Percentiles rank a stretch among this genome's conserved stretches.
Evolutionary conservation across 2,888 invertebrate species (phyloP).

Genomic region (Corythucha ciliata): DNA sequence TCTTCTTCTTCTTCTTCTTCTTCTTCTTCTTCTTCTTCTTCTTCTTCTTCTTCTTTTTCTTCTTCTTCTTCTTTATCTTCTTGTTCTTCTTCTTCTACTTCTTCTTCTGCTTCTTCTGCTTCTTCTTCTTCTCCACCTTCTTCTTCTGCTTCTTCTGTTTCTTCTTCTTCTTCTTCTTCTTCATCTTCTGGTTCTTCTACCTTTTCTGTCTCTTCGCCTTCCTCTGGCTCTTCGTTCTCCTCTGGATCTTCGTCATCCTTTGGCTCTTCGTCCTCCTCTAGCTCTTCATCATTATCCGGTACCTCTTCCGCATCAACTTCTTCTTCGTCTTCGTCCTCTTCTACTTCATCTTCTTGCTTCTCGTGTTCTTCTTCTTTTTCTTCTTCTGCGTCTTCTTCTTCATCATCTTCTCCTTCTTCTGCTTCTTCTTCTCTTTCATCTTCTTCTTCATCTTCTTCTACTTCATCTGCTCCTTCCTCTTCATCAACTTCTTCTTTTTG

Average conservation of each 20-base stretch:
- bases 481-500: background rate
- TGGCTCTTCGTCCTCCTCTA: background rate
- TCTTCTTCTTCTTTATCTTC: constrained; percentile 1
- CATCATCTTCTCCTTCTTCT: background rate
- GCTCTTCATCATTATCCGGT: too few species aligned
- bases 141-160: background rate
- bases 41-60: background rate
- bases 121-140: background rate
- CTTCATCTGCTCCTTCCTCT: constrained; percentile 1
- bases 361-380: background rate
- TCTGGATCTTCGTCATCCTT: background rate
- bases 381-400: background rate
- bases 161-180: background rate
- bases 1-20: constrained; percentile 7
- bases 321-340: background rate
- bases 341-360: background rate
- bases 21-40: background rate
- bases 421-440: constrained; percentile 1
- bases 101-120: background rate
- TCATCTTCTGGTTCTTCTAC: background rate
- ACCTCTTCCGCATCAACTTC: background rate
- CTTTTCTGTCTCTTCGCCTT: background rate
- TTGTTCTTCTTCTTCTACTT: background rate
- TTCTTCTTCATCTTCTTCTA: background rate
- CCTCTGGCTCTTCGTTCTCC: background rate